Conservation (phyloP, 2,797 vertebrate genomes). For the Hemitrygon akajei region DNA sequence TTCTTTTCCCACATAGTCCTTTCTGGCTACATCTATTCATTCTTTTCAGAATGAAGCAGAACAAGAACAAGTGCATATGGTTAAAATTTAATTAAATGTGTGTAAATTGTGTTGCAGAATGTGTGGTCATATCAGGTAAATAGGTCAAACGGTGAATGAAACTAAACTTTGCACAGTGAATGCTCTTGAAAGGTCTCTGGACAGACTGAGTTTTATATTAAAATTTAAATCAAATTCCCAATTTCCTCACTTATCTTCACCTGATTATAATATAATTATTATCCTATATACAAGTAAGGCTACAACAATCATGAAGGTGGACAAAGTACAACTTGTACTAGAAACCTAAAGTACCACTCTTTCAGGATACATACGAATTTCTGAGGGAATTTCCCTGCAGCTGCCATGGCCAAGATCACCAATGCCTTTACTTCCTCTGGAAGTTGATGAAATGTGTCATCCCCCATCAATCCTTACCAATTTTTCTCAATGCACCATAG, state of each 20-base stretch:
- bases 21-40: background rate
- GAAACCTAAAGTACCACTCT: background rate
- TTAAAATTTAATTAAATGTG: background rate
- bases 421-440: too few relatives aligned
- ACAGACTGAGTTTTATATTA: background rate
- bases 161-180: background rate
- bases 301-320: background rate
- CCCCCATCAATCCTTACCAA: too few relatives aligned
- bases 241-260: background rate
- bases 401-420: too few relatives aligned
- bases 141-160: background rate
- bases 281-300: background rate
- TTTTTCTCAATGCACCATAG: too few relatives aligned
- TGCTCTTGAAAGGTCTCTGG: background rate
- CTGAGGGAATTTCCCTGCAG: background rate
- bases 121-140: background rate
- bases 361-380: background rate
- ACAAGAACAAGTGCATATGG: background rate
- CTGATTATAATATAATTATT: background rate
- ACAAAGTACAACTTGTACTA: background rate
- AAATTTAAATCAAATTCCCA: too few relatives aligned
- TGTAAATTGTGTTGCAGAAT: background rate
- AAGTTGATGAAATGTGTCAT: too few relatives aligned
- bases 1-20: background rate
- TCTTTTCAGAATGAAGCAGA: background rate